These are phyloP conservation scores for Brienomyrus longianalis DNA, from an alignment of 2,113 vertebrate genomes.

Conservation along the genomic window DNA sequence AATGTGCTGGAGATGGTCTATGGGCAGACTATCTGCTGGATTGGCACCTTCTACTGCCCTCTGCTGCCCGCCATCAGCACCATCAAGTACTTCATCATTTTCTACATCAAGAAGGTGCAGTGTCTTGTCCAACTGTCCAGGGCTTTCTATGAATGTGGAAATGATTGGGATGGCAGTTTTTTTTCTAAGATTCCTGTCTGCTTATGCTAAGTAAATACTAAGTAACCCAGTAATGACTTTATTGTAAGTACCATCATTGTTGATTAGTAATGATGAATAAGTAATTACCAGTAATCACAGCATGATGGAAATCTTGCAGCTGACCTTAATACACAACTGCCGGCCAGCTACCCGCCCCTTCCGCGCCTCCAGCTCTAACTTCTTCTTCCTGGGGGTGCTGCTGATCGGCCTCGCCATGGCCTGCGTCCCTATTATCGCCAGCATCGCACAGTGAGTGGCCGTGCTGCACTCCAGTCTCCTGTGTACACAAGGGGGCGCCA, in stretches of 20 bases:
- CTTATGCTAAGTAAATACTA: background rate
- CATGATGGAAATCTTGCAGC: conserved; percentile 43
- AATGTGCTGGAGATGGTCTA: conserved; percentile 89
- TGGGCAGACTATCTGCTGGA: conserved; percentile 96
- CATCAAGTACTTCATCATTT: conserved; percentile 85
- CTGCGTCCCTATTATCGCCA: conserved; percentile 71
- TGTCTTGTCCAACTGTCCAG: background rate
- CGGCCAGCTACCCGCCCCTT: conserved; percentile 74
- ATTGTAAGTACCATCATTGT: background rate
- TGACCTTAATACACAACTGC: conserved; percentile 73
- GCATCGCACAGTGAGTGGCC: conserved; percentile 73
- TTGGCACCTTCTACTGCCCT: conserved; percentile 88
- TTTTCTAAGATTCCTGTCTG: background rate
- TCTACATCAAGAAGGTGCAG: conserved; percentile 94
- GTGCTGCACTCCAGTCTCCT: no score
- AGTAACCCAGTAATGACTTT: background rate
- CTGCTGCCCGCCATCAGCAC: conserved; percentile 85
- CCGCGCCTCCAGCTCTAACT: conserved; percentile 85
- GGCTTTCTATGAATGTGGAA: background rate
- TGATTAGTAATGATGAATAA: background rate
- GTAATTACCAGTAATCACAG: background rate
- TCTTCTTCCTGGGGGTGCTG: conserved; percentile 85
- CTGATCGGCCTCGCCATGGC: conserved; percentile 81
- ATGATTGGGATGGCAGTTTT: background rate
- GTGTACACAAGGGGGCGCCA: background rate